Evolutionary conservation across 2,888 invertebrate genomes (phyloP).

Genomic region (Sicus ferrugineus): DNA sequence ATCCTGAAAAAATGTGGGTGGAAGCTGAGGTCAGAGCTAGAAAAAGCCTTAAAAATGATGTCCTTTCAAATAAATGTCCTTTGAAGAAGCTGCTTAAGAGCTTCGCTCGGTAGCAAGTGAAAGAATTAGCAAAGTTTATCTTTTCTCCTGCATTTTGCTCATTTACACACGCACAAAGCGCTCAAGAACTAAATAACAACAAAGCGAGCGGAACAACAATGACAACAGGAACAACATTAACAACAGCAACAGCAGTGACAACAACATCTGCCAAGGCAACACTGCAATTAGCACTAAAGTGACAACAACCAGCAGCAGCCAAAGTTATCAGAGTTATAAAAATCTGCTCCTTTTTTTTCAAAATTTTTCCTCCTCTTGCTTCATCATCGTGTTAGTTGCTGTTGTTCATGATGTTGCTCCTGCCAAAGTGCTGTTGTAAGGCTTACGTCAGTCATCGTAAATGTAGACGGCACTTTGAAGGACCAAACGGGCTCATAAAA

Average conservation of each 20-base stretch:
- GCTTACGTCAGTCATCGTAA: conserved; percentile 4
- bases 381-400: no score
- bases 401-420: neutral
- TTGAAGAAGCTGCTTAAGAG: conserved; percentile 25
- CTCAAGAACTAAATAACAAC: neutral
- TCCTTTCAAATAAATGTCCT: conserved; percentile 31
- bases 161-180: conserved; percentile 10
- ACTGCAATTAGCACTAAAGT: conserved; percentile 29
- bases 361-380: neutral
- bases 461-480: conserved; percentile 28
- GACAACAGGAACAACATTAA: neutral
- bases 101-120: neutral
- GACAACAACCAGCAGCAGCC: neutral
- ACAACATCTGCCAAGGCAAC: conserved; percentile 3
- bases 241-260: neutral
- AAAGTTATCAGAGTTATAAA: neutral
- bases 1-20: neutral
- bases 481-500: neutral
- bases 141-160: neutral
- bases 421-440: conserved; percentile 2
- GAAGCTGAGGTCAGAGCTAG: no score
- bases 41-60: conserved; percentile 30
- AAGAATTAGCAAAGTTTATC: neutral
- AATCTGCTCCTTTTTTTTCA: neutral
- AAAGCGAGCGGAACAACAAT: conserved; percentile 5